Evolutionary conservation across 2,888 invertebrate genomes (phyloP), one percentile per base, ranked within the genome.

Genomic region (Diadegma fenestrale): DNA sequence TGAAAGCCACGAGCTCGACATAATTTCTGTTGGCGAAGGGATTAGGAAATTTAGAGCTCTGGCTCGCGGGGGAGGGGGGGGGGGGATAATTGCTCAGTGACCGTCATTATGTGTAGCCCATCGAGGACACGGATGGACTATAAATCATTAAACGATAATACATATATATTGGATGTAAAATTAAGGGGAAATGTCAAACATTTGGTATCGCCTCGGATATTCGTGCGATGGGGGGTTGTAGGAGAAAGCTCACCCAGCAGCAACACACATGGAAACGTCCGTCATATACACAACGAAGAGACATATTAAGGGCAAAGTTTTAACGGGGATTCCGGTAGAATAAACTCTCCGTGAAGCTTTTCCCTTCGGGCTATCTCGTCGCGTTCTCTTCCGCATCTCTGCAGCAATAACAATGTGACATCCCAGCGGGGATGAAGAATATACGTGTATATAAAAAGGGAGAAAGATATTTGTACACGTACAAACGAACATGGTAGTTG

Each of bases 371-470:
- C 8, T 68, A 68, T 77, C 80, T 79, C 79, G 75, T 79, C 79
- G 37, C 79, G 37, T 73, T 79, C 83, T 77, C 54, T 77, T 77
- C 41, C 66, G 66, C 41, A 54, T 54, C 51, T 80, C 76, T 43
- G 61, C 63, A 72, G 80, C 71, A 80, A 84, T 76, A 84, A 84
- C 76, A 80, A 84, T 66, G 80, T 66, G 76, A 80, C 80, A 63
- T 76, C 17, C 45, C 30, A 30, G 43, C 41, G 58, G 30, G 33
- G 8, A 37, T 51, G 45, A 30, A 51, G 6, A n/a, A n/a, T n/a
- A n/a, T n/a, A 43, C n/a, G 17, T 2, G 26, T n/a, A 26, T 2
- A 22, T 43, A 10, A 6, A 12, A 1, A 14, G 10, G 22, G 7
- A 54, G 0, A 54, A 66, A 19, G 1, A 43, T 6, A 43, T 26